Evolutionary conservation across 2,113 vertebrate species (phyloP).

Genomic region (Lanius ludovicianus): DNA sequence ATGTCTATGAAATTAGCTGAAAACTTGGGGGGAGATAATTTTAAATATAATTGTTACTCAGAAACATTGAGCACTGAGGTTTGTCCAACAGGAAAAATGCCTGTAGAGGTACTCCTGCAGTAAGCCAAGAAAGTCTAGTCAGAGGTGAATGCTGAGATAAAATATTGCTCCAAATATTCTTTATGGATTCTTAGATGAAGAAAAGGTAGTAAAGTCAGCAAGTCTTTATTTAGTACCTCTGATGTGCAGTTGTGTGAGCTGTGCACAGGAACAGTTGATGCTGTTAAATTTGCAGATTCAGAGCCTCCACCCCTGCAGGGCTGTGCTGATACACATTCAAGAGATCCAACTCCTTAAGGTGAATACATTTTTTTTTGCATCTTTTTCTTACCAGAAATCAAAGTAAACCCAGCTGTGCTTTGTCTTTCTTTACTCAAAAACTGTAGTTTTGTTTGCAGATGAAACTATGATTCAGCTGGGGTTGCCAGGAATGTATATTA

Average conservation of each 20-base stretch:
- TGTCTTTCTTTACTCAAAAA: neutral
- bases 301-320: neutral
- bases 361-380: neutral
- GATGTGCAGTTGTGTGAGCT: neutral
- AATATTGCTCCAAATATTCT: constrained; percentile 8
- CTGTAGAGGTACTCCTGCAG: neutral
- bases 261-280: neutral
- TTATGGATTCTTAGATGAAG: neutral
- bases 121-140: neutral
- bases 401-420: neutral
- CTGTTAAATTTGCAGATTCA: neutral
- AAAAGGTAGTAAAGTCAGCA: constrained; percentile 1
- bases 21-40: neutral
- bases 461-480: neutral
- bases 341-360: neutral
- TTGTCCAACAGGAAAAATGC: neutral
- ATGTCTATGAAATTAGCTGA: neutral
- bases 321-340: neutral
- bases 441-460: neutral
- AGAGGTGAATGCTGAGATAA: neutral
- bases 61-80: neutral
- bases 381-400: neutral
- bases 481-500: neutral
- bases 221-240: neutral
- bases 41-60: neutral